Conservation (phyloP, 2,888 invertebrate species). For the Phragmatobia fuliginosa region DNA sequence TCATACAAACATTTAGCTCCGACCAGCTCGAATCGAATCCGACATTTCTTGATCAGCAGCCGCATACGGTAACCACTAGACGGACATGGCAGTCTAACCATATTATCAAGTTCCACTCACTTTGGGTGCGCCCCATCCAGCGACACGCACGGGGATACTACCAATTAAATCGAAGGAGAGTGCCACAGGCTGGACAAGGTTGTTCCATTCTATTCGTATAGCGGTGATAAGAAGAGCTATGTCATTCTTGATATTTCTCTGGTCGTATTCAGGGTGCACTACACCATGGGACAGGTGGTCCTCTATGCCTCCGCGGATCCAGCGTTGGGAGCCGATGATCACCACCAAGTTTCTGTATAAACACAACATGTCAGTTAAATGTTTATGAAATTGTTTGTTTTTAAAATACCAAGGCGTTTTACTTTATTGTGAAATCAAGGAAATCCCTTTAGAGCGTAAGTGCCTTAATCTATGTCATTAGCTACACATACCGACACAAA, state of each 20-base stretch:
- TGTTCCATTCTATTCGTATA: conserved; percentile 29
- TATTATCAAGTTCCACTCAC: no score
- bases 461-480: no score
- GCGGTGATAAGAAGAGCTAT: conserved; percentile 64
- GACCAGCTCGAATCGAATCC: no score
- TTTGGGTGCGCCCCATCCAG: not conserved
- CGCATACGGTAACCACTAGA: no score
- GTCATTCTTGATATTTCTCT: conserved; percentile 68
- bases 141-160: not conserved
- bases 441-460: no score
- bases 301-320: conserved; percentile 63
- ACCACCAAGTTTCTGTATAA: conserved; percentile 40
- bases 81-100: no score
- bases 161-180: not conserved
- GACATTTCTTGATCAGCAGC: no score
- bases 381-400: no score
- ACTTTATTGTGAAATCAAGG: no score
- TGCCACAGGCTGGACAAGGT: not conserved
- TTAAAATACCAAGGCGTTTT: no score
- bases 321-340: conserved; percentile 68
- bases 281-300: conserved; percentile 63
- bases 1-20: no score
- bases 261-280: conserved; percentile 67
- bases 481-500: no score
- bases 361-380: not conserved